These are phyloP conservation scores for Dasyornis broadbenti DNA, from an alignment of 2,113 vertebrate genomes.

Conservation along the genomic window DNA sequence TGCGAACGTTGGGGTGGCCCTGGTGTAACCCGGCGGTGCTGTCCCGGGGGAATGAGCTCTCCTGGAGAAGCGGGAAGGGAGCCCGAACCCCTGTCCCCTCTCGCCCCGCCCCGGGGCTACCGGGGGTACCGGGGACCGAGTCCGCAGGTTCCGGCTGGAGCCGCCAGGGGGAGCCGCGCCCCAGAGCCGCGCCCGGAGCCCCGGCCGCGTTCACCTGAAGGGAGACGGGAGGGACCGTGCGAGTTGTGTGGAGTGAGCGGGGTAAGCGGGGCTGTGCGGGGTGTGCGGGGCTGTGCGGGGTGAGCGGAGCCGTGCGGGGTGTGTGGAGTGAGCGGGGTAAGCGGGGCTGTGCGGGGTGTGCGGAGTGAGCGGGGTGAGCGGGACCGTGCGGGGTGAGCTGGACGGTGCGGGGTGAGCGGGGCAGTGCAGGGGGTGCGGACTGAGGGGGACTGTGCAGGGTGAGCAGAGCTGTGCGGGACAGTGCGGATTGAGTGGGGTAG, in stretches of 20 bases:
- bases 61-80: background rate
- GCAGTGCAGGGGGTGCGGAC: background rate
- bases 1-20: background rate
- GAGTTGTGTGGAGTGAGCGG: too few species aligned
- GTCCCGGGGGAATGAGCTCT: background rate
- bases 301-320: background rate
- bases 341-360: too few species aligned
- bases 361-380: too few species aligned
- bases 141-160: background rate
- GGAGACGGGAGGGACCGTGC: background rate
- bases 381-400: too few species aligned
- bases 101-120: background rate
- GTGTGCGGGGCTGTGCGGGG: background rate
- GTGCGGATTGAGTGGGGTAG: background rate
- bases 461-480: background rate
- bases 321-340: background rate
- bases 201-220: fast-evolving
- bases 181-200: too few species aligned
- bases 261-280: too few species aligned
- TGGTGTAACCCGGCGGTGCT: background rate
- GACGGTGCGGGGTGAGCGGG: too few species aligned
- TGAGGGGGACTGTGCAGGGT: background rate
- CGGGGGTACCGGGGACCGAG: background rate
- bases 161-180: background rate
- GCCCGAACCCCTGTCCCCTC: too few species aligned